Base-by-base conservation (phyloP, 2,888 invertebrate genomes). In the Eristalinus aeneus region DNA sequence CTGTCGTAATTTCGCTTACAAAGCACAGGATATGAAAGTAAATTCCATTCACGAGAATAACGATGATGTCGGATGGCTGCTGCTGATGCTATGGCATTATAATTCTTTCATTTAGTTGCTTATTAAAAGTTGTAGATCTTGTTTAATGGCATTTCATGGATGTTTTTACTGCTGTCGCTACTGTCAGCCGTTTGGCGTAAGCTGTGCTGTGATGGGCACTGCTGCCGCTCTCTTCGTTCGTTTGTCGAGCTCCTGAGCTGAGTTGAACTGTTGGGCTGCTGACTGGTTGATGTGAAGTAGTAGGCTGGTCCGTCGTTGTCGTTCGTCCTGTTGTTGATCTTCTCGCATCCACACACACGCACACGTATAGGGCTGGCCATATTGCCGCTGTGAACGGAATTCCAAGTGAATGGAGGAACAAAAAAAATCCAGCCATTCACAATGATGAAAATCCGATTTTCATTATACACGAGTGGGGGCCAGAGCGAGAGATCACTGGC, bases 61-160 rank as follows among this genome's bases (percentile, higher is more conserved):
- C 86, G 81, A 86, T 78, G 86, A 74, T 81, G 81, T 86, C 74
- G 74, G 77, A 86, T 86, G 74, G 81, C 81, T 77, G 81, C 81
- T 77, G 85, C 80, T 85, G 86, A 86, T 86, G 81, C 86, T 86
- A 78, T 78, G 81, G 81, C 81, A 81, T 86, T 86, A 86, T 86
- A 86, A 86, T 86, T 86, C 81, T 86, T 86, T 86, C 86, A 86
- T 86, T 86, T 81, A 86, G 86, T 86, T 86, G 86, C 86, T 86
- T 86, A 86, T 86, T 86, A 86, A 86, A 86, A 86, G 86, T 86
- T 86, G 81, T 86, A 86, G 81, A 86, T 86, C 86, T 81, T 81
- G 81, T 86, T 81, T 81, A 86, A 81, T 86, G 86, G 86, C 81
- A 86, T 86, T 86, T 81, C 81, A 81, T 81, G 86, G 86, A 86